Evolutionary conservation across 2,113 vertebrate species (phyloP).

Genomic region (Hiodon tergisus): DNA sequence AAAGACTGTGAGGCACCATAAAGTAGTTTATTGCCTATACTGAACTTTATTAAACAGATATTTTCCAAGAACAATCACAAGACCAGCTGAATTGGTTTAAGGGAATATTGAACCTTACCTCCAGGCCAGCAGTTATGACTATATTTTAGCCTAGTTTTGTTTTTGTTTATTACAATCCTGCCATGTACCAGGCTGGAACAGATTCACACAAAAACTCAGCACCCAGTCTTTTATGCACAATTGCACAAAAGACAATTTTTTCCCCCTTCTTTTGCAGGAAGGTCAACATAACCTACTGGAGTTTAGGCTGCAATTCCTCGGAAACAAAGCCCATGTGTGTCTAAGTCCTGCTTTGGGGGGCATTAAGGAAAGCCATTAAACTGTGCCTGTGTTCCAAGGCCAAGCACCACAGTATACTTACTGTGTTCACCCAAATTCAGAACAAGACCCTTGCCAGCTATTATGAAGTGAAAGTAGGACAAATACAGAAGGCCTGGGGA

Average conservation of each 20-base stretch:
- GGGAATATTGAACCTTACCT: too few relatives aligned
- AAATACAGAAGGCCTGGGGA: background rate
- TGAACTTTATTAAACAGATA: too few relatives aligned
- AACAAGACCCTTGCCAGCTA: background rate
- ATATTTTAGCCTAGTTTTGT: too few relatives aligned
- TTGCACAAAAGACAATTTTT: background rate
- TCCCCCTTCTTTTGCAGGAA: background rate
- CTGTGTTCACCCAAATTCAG: background rate
- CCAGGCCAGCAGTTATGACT: too few relatives aligned
- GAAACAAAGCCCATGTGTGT: conserved; percentile 12
- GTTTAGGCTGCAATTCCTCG: background rate
- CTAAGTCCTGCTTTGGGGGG: background rate
- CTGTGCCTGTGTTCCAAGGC: conserved; percentile 1
- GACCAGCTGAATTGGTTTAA: too few relatives aligned
- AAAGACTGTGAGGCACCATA: background rate
- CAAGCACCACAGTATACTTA: background rate
- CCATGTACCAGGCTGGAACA: too few relatives aligned
- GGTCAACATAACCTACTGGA: background rate
- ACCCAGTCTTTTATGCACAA: too few relatives aligned
- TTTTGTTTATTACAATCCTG: too few relatives aligned
- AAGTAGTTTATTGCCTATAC: too few relatives aligned
- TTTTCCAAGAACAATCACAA: too few relatives aligned
- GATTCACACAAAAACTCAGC: too few relatives aligned
- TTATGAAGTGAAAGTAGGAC: conserved; percentile 16
- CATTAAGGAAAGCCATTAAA: background rate